Percentiles rank a stretch among this genome's conserved stretches.
These are phyloP conservation scores for Bambusicola thoracicus DNA, from an alignment of 2,113 vertebrate species.

Conservation along the genomic window DNA sequence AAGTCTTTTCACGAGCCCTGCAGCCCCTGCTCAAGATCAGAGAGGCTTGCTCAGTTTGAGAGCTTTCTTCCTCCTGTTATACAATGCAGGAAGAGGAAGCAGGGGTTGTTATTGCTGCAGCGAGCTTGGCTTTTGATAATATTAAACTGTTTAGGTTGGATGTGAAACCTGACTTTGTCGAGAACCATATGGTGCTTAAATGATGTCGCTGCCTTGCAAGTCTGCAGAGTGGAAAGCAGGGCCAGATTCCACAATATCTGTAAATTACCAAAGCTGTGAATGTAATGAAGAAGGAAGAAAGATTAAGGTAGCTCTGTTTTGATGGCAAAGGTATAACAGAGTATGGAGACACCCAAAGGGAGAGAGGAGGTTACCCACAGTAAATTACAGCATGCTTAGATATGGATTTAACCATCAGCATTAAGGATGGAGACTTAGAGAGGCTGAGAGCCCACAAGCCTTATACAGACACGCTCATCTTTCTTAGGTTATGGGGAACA, in stretches of 20 bases:
- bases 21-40: slow-evolving; percentile 58
- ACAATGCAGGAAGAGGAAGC: slow-evolving; percentile 54
- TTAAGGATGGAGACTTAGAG: not conserved
- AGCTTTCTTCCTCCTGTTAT: slow-evolving; percentile 39
- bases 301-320: slow-evolving; percentile 42
- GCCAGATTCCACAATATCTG: slow-evolving; percentile 61
- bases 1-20: slow-evolving; percentile 54
- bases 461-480: not conserved
- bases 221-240: slow-evolving; percentile 32
- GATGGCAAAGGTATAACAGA: slow-evolving; percentile 32
- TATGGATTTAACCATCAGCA: slow-evolving; percentile 25
- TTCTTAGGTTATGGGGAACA: not conserved
- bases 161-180: slow-evolving; percentile 65
- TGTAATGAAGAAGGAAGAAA: slow-evolving; percentile 60
- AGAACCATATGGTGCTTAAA: slow-evolving; percentile 77
- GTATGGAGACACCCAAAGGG: not conserved
- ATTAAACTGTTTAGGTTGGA: slow-evolving; percentile 77
- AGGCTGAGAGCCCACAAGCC: not conserved
- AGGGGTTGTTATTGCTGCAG: slow-evolving; percentile 62
- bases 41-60: slow-evolving; percentile 43
- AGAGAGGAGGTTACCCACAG: slow-evolving; percentile 23
- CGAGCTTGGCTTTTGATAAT: slow-evolving; percentile 64
- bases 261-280: slow-evolving; percentile 61
- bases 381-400: slow-evolving; percentile 40
- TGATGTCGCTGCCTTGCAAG: slow-evolving; percentile 48